Base-by-base conservation (phyloP, 2,113 vertebrate species). In the Lontra canadensis region DNA sequence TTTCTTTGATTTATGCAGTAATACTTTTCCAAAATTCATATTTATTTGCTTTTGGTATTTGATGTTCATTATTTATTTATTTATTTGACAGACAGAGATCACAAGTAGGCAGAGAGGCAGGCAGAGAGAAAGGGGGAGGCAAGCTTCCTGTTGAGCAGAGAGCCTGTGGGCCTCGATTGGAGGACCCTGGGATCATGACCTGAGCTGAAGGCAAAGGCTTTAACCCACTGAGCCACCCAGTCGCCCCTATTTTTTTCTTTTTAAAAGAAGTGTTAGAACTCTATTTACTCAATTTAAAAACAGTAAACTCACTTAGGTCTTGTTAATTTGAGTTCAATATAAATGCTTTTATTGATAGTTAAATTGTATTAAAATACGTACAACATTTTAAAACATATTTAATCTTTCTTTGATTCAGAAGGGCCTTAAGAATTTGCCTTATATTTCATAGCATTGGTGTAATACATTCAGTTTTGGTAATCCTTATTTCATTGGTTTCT, bases 211-310 rank as follows among this genome's bases (percentile, higher is more conserved):
- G 17, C 52, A 55, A 14, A 18, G 52, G 52, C 52, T 55, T 52
- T 18, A 55, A 55, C 52, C 52, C 52, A 18, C 52, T 55, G 52
- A 52, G 52, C 52, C 52, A 55, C 52, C 52, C 52, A 55, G 15
- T 55, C 1, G 5, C 17, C 52, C 52, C 52, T 55, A 18, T 55
- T 55, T 55, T 55, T 55, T 55, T 55, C 5, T 55, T 55, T 55
- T 49, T 49, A 17, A 29, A 67, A 90, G 20, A 78, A 55, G 25
- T 79, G 11, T 71, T 31, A 78, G 10, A 79, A 57, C 18, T 71
- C 14, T 31, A 49, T 81, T 96, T 76, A 65, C 29, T 49, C 67
- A 85, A 80, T 96, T 80, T 18, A 92, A n/a, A 94, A 88, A 65
- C 1, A 71, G 39, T 88, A 42, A 90, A 69, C 3, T 83, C 26